Evolutionary conservation across 2,797 vertebrate species (phyloP).

Genomic region (Acridotheres tristis): DNA sequence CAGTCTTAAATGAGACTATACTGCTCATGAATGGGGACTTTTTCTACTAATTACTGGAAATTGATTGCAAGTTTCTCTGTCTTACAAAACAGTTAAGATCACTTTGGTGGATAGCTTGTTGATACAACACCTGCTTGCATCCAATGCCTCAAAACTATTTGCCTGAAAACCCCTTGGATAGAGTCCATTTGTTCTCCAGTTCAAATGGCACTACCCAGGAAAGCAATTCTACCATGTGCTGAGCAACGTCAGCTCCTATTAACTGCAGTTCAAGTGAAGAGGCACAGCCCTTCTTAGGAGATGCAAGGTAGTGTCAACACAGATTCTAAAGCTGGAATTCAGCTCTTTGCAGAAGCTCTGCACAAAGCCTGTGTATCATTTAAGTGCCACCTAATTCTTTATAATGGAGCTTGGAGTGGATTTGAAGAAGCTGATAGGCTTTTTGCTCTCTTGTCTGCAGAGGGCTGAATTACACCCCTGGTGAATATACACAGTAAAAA

Average conservation of each 20-base stretch:
- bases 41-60: not conserved
- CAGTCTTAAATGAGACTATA: not conserved
- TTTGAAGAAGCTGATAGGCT: constrained; percentile 34
- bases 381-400: constrained; percentile 53
- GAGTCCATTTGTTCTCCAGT: not conserved
- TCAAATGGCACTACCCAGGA: not conserved
- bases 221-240: not conserved
- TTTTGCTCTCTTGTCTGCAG: constrained; percentile 28
- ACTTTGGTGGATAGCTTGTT: not conserved
- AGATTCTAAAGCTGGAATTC: constrained; percentile 19
- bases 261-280: not conserved
- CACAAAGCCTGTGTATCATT: constrained; percentile 15
- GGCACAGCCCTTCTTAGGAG: not conserved
- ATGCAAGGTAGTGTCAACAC: not conserved
- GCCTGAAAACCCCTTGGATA: not conserved
- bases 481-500: constrained; percentile 28
- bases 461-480: constrained; percentile 24
- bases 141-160: not conserved
- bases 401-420: not conserved
- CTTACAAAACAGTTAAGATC: not conserved
- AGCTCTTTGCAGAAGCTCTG: not conserved
- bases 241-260: not conserved
- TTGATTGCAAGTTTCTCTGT: not conserved
- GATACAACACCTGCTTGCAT: not conserved
- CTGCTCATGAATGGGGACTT: not conserved